Base-by-base conservation (phyloP, 2,797 vertebrate genomes). In the Manis pentadactyla region DNA sequence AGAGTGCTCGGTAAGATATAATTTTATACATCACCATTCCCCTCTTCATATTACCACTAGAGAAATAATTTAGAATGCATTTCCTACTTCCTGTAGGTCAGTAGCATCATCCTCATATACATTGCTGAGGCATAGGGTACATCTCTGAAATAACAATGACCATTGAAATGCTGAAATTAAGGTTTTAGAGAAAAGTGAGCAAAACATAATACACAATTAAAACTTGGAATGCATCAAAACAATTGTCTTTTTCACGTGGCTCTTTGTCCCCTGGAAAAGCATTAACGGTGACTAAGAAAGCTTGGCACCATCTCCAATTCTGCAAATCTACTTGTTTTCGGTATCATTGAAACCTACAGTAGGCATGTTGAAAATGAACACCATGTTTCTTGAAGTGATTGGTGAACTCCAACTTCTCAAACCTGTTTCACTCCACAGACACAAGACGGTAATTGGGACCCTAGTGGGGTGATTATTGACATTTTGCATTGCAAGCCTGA, bases 131-230 rank as follows among this genome's bases (percentile, higher is more conserved):
- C 51, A 2, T 34, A 53, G 23, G 68, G 27, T 78, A 83, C 53
- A 78, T 73, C 93, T 94, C 49, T 78, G 18, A 95, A 89, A 68
- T 49, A 37, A 77, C 90, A 87, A 55, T 55, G 61, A 64, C 66
- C 17, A 42, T 73, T 82, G 81, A 90, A 71, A 74, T 3, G 29
- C 87, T 95, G 77, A 93, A 90, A 64, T 83, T 85, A 87, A 79
- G 37, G 57, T 84, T 96, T 95, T 84, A 59, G 37, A 63, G 53
- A 3, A 6, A 87, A 95, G 78, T n/a, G 64, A 95, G 37, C 66
- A 85, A 93, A 77, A 57, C 86, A 59, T 57, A 75, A 53, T 64
- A 39, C 7, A 12, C 37, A 82, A 12, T 51, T 90, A 97, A 94
- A 95, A 59, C n/a, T 79, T 49, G 18, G 12, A 79, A 34, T 69